phyloP scores from a whole-genome alignment of 2,797 vertebrate species.

The Paramormyrops hopkinsi region DNA sequence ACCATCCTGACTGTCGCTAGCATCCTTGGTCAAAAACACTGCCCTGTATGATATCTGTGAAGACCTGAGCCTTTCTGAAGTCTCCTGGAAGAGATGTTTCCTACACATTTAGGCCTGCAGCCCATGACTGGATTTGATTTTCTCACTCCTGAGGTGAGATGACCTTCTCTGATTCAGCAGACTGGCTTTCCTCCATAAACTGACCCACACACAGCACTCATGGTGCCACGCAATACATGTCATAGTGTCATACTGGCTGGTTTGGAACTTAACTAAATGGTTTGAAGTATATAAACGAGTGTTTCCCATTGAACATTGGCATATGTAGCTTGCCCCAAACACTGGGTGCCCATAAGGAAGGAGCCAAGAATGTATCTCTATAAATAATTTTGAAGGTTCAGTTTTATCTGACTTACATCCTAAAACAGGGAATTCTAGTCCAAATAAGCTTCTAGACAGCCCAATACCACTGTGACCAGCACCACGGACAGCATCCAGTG shows the following conservation, averaged over 20 bases:
- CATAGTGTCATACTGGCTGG: no score
- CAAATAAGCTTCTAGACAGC: not conserved
- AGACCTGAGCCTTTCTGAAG: not conserved
- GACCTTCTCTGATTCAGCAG: not conserved
- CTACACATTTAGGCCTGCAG: slow-evolving; percentile 8
- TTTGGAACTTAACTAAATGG: not conserved
- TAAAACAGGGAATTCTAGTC: not conserved
- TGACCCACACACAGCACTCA: slow-evolving; percentile 21
- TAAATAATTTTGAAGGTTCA: not conserved
- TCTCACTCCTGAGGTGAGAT: not conserved
- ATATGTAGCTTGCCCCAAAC: not conserved
- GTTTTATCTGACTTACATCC: not conserved
- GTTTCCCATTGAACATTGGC: not conserved
- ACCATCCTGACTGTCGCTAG: not conserved
- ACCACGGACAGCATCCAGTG: not conserved
- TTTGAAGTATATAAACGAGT: not conserved
- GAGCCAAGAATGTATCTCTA: not conserved
- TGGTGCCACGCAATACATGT: not conserved
- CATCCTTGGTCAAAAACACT: not conserved
- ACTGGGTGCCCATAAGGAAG: not conserved
- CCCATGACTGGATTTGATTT: not conserved
- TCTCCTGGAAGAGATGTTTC: slow-evolving; percentile 1
- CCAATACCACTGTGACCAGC: not conserved
- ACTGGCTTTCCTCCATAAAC: not conserved
- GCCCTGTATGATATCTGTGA: not conserved